Evolutionary conservation across 92 coral and sea anemone genomes (phyloP).

Genomic region (Hydrozoanthus gracilis): DNA sequence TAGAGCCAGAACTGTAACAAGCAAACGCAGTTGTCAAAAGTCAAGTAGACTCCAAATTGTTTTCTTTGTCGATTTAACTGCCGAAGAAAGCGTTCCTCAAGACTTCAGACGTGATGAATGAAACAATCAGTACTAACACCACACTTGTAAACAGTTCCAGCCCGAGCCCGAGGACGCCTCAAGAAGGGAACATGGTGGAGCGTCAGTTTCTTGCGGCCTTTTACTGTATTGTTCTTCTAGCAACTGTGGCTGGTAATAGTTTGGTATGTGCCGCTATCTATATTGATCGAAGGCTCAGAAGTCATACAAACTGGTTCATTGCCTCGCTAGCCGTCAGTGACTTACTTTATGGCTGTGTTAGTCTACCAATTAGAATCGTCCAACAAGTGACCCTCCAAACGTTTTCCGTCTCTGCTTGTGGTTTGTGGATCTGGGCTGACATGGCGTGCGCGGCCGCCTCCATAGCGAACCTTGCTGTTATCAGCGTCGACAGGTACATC

Average conservation of each 20-base stretch:
- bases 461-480: constrained; percentile 87
- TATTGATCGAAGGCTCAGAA: constrained; percentile 84
- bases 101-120: constrained; percentile 3
- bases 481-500: constrained; percentile 89
- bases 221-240: constrained; percentile 66
- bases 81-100: background rate
- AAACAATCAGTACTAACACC: background rate
- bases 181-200: constrained; percentile 10
- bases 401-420: constrained; percentile 62
- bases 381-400: constrained; percentile 61
- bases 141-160: background rate
- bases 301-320: constrained; percentile 94
- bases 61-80: background rate
- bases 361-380: constrained; percentile 76
- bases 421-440: constrained; percentile 90
- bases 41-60: background rate
- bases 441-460: constrained; percentile 96
- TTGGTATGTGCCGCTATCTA: constrained; percentile 88
- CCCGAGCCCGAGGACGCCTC: background rate
- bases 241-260: constrained; percentile 86
- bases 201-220: constrained; percentile 62
- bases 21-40: no score
- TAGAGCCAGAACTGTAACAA: background rate
- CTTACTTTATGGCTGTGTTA: constrained; percentile 76
- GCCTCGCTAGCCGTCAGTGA: constrained; percentile 95